A percentile compares a stretch with the other conserved stretches of the same genome.
Evolutionary conservation across 2,113 vertebrate genomes (phyloP).

Genomic region (Guaruba guarouba): DNA sequence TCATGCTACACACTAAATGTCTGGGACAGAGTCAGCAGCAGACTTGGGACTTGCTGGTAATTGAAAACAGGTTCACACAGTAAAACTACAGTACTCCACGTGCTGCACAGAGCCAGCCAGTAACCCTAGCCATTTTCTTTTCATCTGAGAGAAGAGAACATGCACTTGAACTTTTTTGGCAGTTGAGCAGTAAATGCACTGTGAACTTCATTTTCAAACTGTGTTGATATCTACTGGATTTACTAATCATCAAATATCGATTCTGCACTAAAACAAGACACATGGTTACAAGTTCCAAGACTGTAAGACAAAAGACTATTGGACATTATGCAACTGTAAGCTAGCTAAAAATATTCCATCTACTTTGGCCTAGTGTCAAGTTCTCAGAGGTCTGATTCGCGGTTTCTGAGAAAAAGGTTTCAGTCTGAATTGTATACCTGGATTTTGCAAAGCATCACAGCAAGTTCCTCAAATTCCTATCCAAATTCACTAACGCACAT

Average conservation of each 20-base stretch:
- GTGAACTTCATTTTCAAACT: constrained; percentile 22
- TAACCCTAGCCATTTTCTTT: constrained; percentile 43
- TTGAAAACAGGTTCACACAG: constrained; percentile 59
- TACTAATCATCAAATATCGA: constrained; percentile 33
- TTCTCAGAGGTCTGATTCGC: constrained; percentile 20
- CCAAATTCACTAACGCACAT: not conserved
- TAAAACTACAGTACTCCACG: constrained; percentile 23
- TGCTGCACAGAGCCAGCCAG: constrained; percentile 17
- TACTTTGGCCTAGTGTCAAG: not conserved
- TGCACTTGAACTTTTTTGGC: not conserved
- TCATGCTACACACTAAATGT: not conserved
- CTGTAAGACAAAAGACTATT: not conserved
- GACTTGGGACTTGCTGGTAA: constrained; percentile 36
- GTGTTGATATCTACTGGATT: constrained; percentile 40
- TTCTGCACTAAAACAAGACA: constrained; percentile 10
- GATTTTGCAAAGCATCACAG: constrained; percentile 12
- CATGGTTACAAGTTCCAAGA: constrained; percentile 18
- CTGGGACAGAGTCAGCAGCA: constrained; percentile 1
- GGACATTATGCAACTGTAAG: not conserved
- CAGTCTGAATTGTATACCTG: not conserved
- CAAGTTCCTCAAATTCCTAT: constrained; percentile 12
- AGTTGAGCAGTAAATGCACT: not conserved
- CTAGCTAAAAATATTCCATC: not conserved
- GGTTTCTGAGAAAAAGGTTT: constrained; percentile 13
- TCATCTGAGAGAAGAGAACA: constrained; percentile 9